These are phyloP conservation scores for Choristoneura fumiferana DNA, from an alignment of 1,140 invertebrate genomes.

Conservation along the genomic window DNA sequence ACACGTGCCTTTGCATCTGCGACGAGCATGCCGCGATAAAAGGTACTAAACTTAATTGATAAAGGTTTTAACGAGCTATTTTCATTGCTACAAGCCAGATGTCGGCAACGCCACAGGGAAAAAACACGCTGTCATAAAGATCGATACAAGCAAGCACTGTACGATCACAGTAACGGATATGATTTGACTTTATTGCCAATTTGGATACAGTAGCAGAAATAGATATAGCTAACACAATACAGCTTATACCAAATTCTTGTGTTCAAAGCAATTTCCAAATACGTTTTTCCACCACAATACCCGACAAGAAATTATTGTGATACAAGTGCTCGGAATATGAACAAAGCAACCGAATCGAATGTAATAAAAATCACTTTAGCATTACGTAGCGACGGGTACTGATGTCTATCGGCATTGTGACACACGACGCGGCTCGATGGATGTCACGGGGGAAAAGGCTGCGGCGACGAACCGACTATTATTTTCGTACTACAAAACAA, in stretches of 20 bases:
- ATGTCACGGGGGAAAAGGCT: constrained; percentile 63
- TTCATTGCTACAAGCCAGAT: not conserved
- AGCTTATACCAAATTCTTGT: constrained; percentile 23
- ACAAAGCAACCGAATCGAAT: constrained; percentile 72
- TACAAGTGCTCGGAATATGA: constrained; percentile 52
- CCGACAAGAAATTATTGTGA: constrained; percentile 38
- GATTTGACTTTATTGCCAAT: not conserved
- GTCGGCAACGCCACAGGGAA: not conserved
- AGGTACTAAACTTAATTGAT: not conserved
- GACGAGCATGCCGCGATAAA: not conserved
- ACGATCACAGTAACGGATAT: not conserved
- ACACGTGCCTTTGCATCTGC: constrained; percentile 47
- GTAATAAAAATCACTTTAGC: constrained; percentile 75
- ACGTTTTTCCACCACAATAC: constrained; percentile 38
- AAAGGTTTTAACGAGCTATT: not conserved
- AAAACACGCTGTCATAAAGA: too few relatives aligned
- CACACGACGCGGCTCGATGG: constrained; percentile 66
- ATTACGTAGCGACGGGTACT: constrained; percentile 64
- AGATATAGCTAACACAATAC: constrained; percentile 11
- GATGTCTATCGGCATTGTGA: constrained; percentile 70
- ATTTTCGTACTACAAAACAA: constrained; percentile 68
- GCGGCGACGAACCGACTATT: constrained; percentile 59
- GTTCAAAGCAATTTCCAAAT: constrained; percentile 24
- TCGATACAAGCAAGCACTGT: too few relatives aligned
- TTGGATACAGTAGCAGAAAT: not conserved